Conservation (phyloP, 2,113 vertebrate genomes). For the Ophthalmolycus amberensis region DNA sequence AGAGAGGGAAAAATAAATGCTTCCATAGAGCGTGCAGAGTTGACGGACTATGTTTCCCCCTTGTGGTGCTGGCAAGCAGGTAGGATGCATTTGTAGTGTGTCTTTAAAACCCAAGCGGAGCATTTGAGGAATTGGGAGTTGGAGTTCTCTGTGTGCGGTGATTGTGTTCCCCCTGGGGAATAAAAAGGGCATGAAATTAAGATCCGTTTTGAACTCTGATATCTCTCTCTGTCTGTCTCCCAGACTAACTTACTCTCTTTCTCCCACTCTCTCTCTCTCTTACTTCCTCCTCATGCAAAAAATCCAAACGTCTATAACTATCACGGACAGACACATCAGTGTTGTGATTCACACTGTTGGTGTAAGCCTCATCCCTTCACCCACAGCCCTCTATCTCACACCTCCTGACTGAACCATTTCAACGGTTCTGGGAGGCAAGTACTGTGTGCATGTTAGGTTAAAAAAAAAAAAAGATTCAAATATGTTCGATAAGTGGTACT, state of each 20-base stretch:
- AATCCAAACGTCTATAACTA: slow-evolving; percentile 52
- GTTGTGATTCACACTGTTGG: slow-evolving; percentile 31
- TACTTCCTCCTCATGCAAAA: slow-evolving; percentile 18
- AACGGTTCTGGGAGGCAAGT: not conserved
- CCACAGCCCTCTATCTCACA: slow-evolving; percentile 1
- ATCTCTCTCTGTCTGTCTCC: slow-evolving; percentile 41
- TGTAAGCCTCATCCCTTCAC: not conserved
- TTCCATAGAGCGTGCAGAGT: slow-evolving; percentile 38
- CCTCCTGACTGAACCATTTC: slow-evolving; percentile 20
- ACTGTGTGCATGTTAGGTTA: not conserved
- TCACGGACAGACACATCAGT: slow-evolving; percentile 28
- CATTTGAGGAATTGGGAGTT: slow-evolving; percentile 49
- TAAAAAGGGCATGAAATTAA: slow-evolving; percentile 66
- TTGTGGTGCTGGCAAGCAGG: slow-evolving; percentile 78
- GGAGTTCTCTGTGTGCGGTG: slow-evolving; percentile 53
- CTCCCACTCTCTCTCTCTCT: too few relatives aligned
- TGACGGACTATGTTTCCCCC: slow-evolving; percentile 82
- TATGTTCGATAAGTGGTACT: not conserved
- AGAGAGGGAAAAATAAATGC: slow-evolving; percentile 4
- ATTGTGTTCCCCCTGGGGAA: slow-evolving; percentile 49
- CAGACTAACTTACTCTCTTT: slow-evolving; percentile 13
- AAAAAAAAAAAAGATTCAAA: not conserved
- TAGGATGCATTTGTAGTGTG: slow-evolving; percentile 56
- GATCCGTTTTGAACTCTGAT: slow-evolving; percentile 58
- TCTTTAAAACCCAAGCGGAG: slow-evolving; percentile 54